Conservation (phyloP, 2,888 invertebrate genomes). For the Antheraea yamamai region DNA sequence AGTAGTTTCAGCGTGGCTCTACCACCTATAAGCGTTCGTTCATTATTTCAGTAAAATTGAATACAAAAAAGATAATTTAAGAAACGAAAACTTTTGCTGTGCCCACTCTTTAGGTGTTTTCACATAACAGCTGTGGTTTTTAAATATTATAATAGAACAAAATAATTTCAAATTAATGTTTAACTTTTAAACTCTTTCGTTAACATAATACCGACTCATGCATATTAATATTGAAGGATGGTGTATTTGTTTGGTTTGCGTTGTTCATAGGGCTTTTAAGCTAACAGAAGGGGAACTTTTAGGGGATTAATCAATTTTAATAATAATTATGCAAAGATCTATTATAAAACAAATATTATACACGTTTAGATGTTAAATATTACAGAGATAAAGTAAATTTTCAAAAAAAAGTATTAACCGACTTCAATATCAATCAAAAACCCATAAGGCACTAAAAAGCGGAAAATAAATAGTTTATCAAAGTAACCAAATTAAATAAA, state of each 20-base stretch:
- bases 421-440: too few relatives aligned
- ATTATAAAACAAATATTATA: not conserved
- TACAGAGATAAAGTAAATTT: too few relatives aligned
- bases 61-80: too few relatives aligned
- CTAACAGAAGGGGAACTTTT: constrained; percentile 5
- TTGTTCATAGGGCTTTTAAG: constrained; percentile 11
- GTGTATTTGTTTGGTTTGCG: constrained; percentile 7
- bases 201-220: constrained; percentile 1
- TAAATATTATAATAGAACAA: not conserved
- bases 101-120: too few relatives aligned
- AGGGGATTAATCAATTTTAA: not conserved
- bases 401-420: too few relatives aligned
- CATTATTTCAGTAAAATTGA: too few relatives aligned
- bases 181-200: constrained; percentile 1
- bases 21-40: too few relatives aligned
- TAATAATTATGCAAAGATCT: not conserved
- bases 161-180: not conserved
- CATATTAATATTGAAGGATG: constrained; percentile 11
- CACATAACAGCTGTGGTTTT: not conserved
- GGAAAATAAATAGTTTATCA: too few relatives aligned
- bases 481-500: too few relatives aligned
- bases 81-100: too few relatives aligned
- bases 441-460: too few relatives aligned
- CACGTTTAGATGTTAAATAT: not conserved
- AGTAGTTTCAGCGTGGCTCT: too few relatives aligned